A percentile compares a stretch with the other conserved stretches of the same genome.
These are phyloP conservation scores for Coenonympha arcania DNA, from an alignment of 2,888 invertebrate species.

Conservation along the genomic window DNA sequence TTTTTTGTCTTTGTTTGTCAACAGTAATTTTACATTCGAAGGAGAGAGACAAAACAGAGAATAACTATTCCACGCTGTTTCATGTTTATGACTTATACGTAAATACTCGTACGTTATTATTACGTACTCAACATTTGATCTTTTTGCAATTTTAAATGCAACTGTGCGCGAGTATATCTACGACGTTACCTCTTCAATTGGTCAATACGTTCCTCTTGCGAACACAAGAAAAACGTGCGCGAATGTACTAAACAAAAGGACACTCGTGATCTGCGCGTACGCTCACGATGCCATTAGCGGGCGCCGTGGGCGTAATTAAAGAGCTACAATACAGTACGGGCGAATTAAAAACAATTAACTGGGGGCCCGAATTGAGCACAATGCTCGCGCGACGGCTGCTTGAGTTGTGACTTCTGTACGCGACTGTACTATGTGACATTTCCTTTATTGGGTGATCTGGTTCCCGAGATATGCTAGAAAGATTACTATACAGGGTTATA, in stretches of 20 bases:
- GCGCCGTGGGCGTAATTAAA: slow-evolving; percentile 70
- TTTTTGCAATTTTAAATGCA: no score
- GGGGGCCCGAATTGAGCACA: slow-evolving; percentile 63
- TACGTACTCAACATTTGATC: no score
- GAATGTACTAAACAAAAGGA: slow-evolving; percentile 57
- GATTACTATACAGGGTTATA: no score
- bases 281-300: slow-evolving; percentile 63
- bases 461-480: no score
- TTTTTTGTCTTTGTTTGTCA: no score
- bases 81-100: no score
- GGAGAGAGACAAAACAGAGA: no score
- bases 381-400: slow-evolving; percentile 56
- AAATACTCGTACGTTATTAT: no score
- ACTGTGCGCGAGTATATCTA: background rate
- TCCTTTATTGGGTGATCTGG: background rate
- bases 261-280: slow-evolving; percentile 49
- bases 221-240: slow-evolving; percentile 17
- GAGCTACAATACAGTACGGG: slow-evolving; percentile 63
- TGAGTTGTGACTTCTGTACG: slow-evolving; percentile 33
- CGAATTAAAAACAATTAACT: slow-evolving; percentile 73
- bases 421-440: slow-evolving; percentile 22
- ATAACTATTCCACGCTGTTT: no score
- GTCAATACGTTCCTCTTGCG: background rate
- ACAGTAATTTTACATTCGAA: no score
- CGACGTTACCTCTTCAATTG: background rate